phyloP scores from a whole-genome alignment of 2,888 invertebrate species.

The Laothoe populi region DNA sequence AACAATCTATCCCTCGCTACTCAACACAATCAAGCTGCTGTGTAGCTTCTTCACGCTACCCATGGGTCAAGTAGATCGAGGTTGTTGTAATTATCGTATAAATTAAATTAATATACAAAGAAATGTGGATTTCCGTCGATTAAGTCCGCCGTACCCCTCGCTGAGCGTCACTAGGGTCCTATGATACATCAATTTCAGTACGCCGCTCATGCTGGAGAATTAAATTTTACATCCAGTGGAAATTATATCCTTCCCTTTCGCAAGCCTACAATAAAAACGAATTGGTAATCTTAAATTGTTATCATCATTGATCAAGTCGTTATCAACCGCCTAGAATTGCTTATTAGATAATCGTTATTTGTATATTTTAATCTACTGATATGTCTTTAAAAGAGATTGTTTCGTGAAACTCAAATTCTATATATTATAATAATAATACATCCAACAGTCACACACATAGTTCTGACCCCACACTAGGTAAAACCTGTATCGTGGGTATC shows the following conservation, averaged over 20 bases:
- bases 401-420: neutral
- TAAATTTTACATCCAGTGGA: constrained; percentile 78
- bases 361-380: neutral
- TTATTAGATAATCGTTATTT: neutral
- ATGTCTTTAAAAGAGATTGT: neutral
- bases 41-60: too few relatives aligned
- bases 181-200: constrained; percentile 75
- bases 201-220: constrained; percentile 68
- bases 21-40: too few relatives aligned
- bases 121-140: constrained; percentile 1
- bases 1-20: too few relatives aligned
- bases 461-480: too few relatives aligned
- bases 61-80: too few relatives aligned
- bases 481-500: too few relatives aligned
- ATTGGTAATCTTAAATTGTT: constrained; percentile 76
- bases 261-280: constrained; percentile 72
- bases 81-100: too few relatives aligned
- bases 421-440: too few relatives aligned
- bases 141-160: neutral
- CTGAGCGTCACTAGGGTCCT: constrained; percentile 61
- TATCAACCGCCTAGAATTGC: neutral
- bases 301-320: neutral
- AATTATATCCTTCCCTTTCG: constrained; percentile 77
- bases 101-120: neutral
- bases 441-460: too few relatives aligned